Evolutionary conservation across 2,797 vertebrate species (phyloP), one percentile per base, ranked within the genome.

Genomic region (Fistularia tabacaria): DNA sequence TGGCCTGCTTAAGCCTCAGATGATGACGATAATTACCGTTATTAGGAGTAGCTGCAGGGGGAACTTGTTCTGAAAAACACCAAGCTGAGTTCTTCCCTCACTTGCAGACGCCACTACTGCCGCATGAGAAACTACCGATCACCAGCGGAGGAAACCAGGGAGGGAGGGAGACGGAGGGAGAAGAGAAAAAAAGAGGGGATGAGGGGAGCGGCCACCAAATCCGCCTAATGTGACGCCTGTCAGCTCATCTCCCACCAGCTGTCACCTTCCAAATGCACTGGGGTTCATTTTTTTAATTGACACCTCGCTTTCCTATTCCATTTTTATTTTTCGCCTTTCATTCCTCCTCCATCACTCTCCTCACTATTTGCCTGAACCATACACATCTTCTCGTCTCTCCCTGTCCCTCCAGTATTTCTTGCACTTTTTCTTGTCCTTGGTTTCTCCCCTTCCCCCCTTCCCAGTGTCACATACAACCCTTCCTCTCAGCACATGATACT

Each of bases 241-340:
- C 95, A 95, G 89, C 91, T 94, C 88, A 3, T 75, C 91, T 97
- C 93, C 93, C 89, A 90, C 91, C 69, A 88, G 83, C 94, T 96
- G 95, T 97, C 95, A 96, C 87, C 85, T 85, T 3, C 52, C 77
- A 85, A 83, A 92, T 84, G 90, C 67, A 7, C 73, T 64, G 69
- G 85, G 88, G 88, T 90, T 96, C 91, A 97, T 98, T 91, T 90
- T 93, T 95, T 94, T 97, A 97, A 98, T 98, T 96, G 95, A 95
- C 95, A 94, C 94, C 93, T 93, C 92, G 87, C 89, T 87, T 86
- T 91, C 76, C 62, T 80, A 85, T 90, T 90, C 86, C 85, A 80
- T 82, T 88, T 89, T 82, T 87, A 79, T 87, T 88, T 89, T 88
- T 88, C 83, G 80, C 85, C 82, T 85, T 85, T 85, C 84, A 83